Conservation (phyloP, 2,888 invertebrate species). For the Pediacus dermestoides region DNA sequence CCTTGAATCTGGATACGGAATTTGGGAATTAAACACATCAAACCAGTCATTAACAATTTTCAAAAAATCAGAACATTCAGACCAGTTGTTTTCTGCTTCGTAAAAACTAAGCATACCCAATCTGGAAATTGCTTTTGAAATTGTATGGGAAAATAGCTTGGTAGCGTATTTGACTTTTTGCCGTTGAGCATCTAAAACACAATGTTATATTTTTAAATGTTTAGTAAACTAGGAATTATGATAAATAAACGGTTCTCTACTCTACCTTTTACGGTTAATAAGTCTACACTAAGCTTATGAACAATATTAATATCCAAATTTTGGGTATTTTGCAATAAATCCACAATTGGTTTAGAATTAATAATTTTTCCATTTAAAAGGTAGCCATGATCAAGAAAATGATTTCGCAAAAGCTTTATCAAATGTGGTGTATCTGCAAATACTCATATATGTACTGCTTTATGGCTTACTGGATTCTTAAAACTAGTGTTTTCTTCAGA, state of each 20-base stretch:
- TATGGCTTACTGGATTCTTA: slow-evolving; percentile 18
- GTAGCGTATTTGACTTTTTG: slow-evolving; percentile 27
- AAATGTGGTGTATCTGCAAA: slow-evolving; percentile 25
- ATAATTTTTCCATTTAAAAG: slow-evolving; percentile 18
- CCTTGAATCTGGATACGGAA: slow-evolving; percentile 20
- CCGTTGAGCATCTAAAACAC: slow-evolving; percentile 16
- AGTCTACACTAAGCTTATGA: slow-evolving; percentile 15
- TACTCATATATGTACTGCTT: slow-evolving; percentile 15
- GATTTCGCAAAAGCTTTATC: slow-evolving; percentile 22
- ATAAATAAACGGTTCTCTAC: too few species aligned
- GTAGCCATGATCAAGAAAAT: slow-evolving; percentile 22
- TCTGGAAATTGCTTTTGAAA: slow-evolving; percentile 23
- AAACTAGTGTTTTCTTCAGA: slow-evolving; percentile 17
- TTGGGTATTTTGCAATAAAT: slow-evolving; percentile 19
- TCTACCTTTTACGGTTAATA: slow-evolving; percentile 16
- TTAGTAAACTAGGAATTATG: too few species aligned
- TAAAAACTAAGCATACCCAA: slow-evolving; percentile 16
- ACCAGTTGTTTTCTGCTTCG: slow-evolving; percentile 21
- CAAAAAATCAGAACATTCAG: slow-evolving; percentile 20
- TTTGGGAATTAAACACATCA: slow-evolving; percentile 25
- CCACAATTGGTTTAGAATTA: slow-evolving; percentile 21
- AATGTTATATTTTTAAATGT: too few species aligned
- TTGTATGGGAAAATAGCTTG: slow-evolving; percentile 31
- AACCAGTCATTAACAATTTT: slow-evolving; percentile 26
- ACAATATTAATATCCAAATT: slow-evolving; percentile 20